Evolutionary conservation across 1,140 invertebrate genomes (phyloP).

Genomic region (Drosophila saltans): DNA sequence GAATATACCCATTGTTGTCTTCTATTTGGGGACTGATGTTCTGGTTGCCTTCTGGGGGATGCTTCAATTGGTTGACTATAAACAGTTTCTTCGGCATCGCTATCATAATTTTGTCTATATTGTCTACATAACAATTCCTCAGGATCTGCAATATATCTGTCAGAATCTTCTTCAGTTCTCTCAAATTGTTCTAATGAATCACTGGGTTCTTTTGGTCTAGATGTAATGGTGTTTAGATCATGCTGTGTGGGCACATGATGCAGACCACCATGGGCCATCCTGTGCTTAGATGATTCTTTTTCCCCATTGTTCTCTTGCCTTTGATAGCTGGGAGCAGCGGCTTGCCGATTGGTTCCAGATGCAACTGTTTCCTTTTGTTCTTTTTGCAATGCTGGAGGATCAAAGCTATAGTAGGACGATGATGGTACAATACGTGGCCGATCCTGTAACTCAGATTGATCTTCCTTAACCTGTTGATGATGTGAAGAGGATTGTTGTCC

Average conservation of each 20-base stretch:
- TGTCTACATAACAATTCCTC: neutral
- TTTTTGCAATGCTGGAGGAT: too few relatives aligned
- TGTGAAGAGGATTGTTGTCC: too few relatives aligned
- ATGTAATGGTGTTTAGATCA: neutral
- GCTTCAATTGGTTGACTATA: neutral
- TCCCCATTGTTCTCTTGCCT: too few relatives aligned
- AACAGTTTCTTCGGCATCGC: neutral
- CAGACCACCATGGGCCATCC: neutral
- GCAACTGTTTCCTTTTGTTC: too few relatives aligned
- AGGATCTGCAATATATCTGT: neutral
- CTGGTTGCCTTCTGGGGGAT: neutral
- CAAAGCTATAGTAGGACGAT: too few relatives aligned
- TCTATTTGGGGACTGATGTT: neutral
- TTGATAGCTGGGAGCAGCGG: too few relatives aligned
- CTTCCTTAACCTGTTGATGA: too few relatives aligned
- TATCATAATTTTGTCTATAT: neutral
- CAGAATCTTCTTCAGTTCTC: neutral
- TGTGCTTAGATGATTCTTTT: neutral
- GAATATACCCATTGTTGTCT: neutral
- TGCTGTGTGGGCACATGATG: slow-evolving; percentile 14
- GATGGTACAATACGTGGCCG: too few relatives aligned
- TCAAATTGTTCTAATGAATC: neutral
- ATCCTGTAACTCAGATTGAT: too few relatives aligned
- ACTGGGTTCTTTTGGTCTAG: neutral
- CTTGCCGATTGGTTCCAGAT: too few relatives aligned